These are phyloP conservation scores for Diglossa cyanea DNA, from an alignment of 2,797 vertebrate species.

Conservation along the genomic window DNA sequence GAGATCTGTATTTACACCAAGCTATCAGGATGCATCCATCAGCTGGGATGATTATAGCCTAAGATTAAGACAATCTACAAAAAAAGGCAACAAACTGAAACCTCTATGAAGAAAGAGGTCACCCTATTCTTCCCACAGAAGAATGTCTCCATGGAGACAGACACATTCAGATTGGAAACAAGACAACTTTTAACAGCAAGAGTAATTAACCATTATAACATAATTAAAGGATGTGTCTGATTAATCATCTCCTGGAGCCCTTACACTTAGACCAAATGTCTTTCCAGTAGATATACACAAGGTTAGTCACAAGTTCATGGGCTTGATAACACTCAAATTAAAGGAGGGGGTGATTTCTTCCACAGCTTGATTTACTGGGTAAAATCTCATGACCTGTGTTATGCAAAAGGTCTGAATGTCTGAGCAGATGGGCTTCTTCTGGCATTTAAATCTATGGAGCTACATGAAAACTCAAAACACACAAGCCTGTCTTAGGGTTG, in stretches of 20 bases:
- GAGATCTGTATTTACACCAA: background rate
- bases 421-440: background rate
- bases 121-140: constrained; percentile 12
- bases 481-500: background rate
- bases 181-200: constrained; percentile 56
- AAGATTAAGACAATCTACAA: background rate
- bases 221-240: constrained; percentile 57
- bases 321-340: background rate
- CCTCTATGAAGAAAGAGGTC: background rate
- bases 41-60: background rate
- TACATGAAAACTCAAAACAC: background rate
- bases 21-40: background rate
- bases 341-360: background rate
- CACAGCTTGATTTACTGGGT: background rate
- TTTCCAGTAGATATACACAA: background rate
- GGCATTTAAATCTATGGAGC: background rate
- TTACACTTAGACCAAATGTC: constrained; percentile 42
- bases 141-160: constrained; percentile 64
- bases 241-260: constrained; percentile 55
- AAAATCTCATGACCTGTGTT: background rate
- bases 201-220: constrained; percentile 51
- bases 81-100: background rate
- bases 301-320: constrained; percentile 29
- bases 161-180: constrained; percentile 51
- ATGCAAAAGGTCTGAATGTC: background rate